These are phyloP conservation scores for Nephrotoma guestfalica DNA, from an alignment of 2,888 invertebrate genomes.

Conservation along the genomic window DNA sequence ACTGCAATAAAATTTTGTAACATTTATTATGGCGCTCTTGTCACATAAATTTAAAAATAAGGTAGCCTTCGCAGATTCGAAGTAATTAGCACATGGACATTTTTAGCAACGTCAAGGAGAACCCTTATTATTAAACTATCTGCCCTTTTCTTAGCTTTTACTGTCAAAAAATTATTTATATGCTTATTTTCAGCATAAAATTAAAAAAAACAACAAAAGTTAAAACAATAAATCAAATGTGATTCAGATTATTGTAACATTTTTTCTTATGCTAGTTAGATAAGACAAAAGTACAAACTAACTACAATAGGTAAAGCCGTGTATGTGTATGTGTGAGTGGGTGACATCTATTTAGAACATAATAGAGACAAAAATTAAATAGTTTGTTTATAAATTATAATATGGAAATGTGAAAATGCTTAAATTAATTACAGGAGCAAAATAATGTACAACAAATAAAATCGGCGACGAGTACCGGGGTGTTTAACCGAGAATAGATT, in stretches of 20 bases:
- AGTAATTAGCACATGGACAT: too few relatives aligned
- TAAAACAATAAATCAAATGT: background rate
- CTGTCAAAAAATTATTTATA: background rate
- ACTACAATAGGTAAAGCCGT: background rate
- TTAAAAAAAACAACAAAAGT: background rate
- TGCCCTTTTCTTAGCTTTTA: background rate
- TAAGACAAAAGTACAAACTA: background rate
- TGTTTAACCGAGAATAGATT: background rate
- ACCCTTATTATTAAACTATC: background rate
- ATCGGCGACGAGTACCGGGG: background rate
- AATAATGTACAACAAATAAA: background rate
- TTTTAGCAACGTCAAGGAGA: too few relatives aligned
- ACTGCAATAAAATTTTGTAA: too few relatives aligned
- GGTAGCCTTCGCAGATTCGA: too few relatives aligned
- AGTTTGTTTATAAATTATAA: background rate
- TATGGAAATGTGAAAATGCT: background rate
- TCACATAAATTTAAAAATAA: too few relatives aligned
- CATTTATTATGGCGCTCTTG: too few relatives aligned
- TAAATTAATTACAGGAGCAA: background rate
- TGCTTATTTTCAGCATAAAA: background rate
- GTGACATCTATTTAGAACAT: background rate
- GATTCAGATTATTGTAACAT: background rate
- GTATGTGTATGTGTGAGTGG: background rate
- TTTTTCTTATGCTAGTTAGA: background rate
- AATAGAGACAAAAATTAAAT: background rate